Percentiles rank a stretch among this genome's conserved stretches.
These are phyloP conservation scores for Tokudaia tokunoshimensis DNA, from an alignment of 2,797 vertebrate genomes.

Conservation along the genomic window DNA sequence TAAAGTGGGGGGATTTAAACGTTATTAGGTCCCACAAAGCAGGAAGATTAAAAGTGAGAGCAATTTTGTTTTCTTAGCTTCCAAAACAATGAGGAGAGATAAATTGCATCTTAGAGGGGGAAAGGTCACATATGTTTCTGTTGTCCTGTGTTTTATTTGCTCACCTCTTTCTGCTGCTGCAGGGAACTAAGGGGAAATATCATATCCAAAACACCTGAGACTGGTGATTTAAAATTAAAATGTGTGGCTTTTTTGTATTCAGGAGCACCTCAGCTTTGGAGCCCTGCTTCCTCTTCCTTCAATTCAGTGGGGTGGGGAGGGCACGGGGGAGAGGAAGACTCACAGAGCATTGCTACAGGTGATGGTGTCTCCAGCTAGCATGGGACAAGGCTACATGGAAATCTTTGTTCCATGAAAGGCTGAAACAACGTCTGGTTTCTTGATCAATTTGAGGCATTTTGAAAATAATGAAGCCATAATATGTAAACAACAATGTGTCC, in stretches of 20 bases:
- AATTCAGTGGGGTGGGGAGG: background rate
- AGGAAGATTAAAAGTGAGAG: background rate
- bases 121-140: background rate
- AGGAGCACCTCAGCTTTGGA: background rate
- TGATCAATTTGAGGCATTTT: conserved; percentile 25
- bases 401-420: background rate
- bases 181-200: conserved; percentile 27
- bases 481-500: background rate
- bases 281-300: background rate
- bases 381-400: background rate
- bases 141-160: background rate
- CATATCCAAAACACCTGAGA: background rate
- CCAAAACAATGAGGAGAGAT: background rate
- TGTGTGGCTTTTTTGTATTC: conserved; percentile 12
- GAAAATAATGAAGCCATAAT: background rate
- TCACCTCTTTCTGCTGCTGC: background rate
- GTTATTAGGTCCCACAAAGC: conserved; percentile 37
- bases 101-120: background rate
- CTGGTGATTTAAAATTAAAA: conserved; percentile 59
- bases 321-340: too few relatives aligned
- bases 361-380: background rate
- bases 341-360: background rate
- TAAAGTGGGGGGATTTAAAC: background rate
- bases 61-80: conserved; percentile 59
- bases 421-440: background rate